phyloP scores from a whole-genome alignment of 2,113 vertebrate species.

The Mormoops blainvillei region DNA sequence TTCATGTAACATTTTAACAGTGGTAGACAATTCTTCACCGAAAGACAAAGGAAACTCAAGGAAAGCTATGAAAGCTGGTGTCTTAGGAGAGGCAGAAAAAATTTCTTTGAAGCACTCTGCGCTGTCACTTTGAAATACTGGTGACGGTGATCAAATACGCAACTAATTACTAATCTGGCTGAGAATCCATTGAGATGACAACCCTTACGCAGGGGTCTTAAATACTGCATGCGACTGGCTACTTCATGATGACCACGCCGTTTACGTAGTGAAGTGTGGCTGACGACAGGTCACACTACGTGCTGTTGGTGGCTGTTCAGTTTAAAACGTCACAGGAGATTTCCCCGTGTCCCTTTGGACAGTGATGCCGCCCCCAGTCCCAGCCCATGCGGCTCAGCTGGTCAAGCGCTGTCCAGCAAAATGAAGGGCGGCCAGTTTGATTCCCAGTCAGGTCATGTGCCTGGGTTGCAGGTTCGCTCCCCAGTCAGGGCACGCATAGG shows the following conservation, averaged over 20 bases:
- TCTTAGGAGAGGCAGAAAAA: background rate
- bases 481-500: too few species aligned
- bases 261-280: rapidly evolving
- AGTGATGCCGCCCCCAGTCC: too few species aligned
- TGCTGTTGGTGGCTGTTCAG: rapidly evolving
- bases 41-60: background rate
- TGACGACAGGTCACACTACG: rapidly evolving
- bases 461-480: too few species aligned
- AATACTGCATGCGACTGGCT: rapidly evolving
- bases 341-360: background rate
- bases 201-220: rapidly evolving
- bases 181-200: rapidly evolving
- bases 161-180: background rate
- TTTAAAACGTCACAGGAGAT: rapidly evolving
- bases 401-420: too few species aligned
- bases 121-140: background rate
- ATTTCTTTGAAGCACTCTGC: background rate
- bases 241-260: rapidly evolving
- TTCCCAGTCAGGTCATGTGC: too few species aligned
- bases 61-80: background rate
- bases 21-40: background rate
- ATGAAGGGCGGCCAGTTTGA: too few species aligned
- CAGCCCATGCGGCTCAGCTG: too few species aligned
- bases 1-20: background rate
- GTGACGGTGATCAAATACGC: background rate